A percentile compares a stretch with the other conserved stretches of the same genome.
Evolutionary conservation across 2,113 vertebrate genomes (phyloP).

Genomic region (Paralichthys olivaceus): DNA sequence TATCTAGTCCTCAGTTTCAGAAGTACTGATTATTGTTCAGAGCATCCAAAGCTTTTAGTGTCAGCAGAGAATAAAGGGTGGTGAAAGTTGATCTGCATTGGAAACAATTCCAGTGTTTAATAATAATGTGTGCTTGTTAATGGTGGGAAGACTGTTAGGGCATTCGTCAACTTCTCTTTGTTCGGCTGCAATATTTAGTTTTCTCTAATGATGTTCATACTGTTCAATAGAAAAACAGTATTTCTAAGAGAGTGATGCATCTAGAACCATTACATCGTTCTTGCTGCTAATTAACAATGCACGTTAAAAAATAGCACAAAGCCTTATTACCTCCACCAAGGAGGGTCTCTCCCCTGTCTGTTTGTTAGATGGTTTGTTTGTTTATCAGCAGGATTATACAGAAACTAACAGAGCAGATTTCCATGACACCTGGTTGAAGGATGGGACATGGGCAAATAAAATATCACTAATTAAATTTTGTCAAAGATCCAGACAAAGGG

Average conservation of each 20-base stretch:
- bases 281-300: too few species aligned
- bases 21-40: conserved; percentile 45
- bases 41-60: conserved; percentile 44
- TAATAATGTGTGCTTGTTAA: not conserved
- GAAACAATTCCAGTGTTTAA: not conserved
- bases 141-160: not conserved
- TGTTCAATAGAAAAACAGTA: not conserved
- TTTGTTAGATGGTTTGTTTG: too few species aligned
- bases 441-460: too few species aligned
- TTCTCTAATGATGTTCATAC: not conserved
- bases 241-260: not conserved
- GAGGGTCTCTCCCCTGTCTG: too few species aligned
- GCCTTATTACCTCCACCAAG: too few species aligned
- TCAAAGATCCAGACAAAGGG: too few species aligned
- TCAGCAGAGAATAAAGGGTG: conserved; percentile 26
- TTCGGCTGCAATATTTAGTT: not conserved
- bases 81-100: conserved; percentile 12
- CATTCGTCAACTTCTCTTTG: not conserved
- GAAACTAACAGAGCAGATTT: too few species aligned
- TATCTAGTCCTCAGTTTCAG: conserved; percentile 45
- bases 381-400: too few species aligned
- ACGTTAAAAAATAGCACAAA: too few species aligned
- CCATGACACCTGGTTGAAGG: too few species aligned
- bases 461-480: too few species aligned
- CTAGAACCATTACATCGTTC: too few species aligned